Evolutionary conservation across 2,113 vertebrate species (phyloP).

Genomic region (Epinephelus lanceolatus): DNA sequence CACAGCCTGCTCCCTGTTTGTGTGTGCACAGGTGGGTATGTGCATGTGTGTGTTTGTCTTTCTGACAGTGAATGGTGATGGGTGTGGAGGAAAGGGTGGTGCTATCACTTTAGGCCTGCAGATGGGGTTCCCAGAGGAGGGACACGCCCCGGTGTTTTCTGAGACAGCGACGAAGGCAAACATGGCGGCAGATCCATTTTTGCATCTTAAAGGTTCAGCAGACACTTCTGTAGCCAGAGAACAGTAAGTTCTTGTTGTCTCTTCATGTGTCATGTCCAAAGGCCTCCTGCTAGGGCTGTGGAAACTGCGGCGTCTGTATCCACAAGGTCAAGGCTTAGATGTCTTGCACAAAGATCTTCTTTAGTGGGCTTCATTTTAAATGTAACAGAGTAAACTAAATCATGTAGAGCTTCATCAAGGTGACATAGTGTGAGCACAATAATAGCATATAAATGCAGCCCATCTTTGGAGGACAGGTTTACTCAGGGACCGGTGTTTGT

Average conservation of each 20-base stretch:
- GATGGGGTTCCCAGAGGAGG: conserved; percentile 78
- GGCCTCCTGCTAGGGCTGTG: conserved; percentile 56
- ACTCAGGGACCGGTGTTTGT: conserved; percentile 44
- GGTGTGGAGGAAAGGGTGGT: conserved; percentile 78
- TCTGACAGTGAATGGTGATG: conserved; percentile 63
- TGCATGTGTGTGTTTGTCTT: conserved; percentile 51
- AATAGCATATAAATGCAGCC: conserved; percentile 63
- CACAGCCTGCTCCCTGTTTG: conserved; percentile 53
- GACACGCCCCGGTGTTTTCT: conserved; percentile 75
- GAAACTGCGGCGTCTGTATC: conserved; percentile 29
- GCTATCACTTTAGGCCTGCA: conserved; percentile 70
- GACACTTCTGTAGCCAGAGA: conserved; percentile 43
- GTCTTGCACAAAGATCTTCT: conserved; percentile 59
- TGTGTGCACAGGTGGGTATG: conserved; percentile 16
- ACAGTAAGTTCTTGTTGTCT: conserved; percentile 56
- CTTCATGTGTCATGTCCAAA: conserved; percentile 61
- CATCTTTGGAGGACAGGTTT: conserved; percentile 37
- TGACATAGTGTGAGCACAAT: conserved; percentile 55
- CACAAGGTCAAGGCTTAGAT: conserved; percentile 74
- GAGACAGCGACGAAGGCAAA: conserved; percentile 57
- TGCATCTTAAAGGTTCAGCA: conserved; percentile 60
- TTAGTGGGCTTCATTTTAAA: conserved; percentile 34
- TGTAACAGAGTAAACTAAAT: conserved; percentile 47
- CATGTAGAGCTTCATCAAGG: conserved; percentile 55
- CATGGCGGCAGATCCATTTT: conserved; percentile 61